These are phyloP conservation scores for Blennius ocellaris DNA, from an alignment of 2,113 vertebrate genomes.

Conservation along the genomic window DNA sequence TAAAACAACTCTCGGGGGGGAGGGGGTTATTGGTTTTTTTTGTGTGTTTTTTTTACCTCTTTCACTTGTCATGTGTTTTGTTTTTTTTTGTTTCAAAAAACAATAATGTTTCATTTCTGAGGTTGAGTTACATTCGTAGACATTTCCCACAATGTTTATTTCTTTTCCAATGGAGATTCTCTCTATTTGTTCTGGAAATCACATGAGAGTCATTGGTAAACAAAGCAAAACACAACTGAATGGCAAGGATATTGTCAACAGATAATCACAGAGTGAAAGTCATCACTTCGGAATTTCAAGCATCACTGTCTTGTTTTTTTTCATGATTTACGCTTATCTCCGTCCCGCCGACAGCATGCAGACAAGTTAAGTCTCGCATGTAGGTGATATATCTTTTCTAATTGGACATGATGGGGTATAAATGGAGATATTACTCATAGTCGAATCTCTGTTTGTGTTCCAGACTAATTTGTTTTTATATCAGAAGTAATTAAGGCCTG, in stretches of 20 bases:
- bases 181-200: conserved; percentile 8
- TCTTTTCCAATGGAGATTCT: background rate
- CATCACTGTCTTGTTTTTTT: conserved; percentile 36
- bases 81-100: background rate
- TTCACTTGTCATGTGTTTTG: too few species aligned
- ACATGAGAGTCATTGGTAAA: conserved; percentile 17
- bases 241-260: background rate
- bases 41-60: too few species aligned
- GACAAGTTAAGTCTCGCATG: conserved; percentile 39
- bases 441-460: conserved; percentile 53
- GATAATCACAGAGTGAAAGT: background rate
- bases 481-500: conserved; percentile 67
- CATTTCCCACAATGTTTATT: background rate
- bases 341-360: conserved; percentile 31
- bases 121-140: background rate
- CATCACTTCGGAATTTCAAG: conserved; percentile 11
- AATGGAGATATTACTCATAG: conserved; percentile 67
- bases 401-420: conserved; percentile 71
- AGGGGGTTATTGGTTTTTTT: too few species aligned
- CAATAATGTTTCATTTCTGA: background rate
- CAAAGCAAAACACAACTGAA: conserved; percentile 19
- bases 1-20: too few species aligned
- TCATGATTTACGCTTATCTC: conserved; percentile 38
- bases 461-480: conserved; percentile 67
- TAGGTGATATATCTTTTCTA: conserved; percentile 62